Base-by-base conservation (phyloP, 2,888 invertebrate genomes). In the Ormyrus pomaceus region DNA sequence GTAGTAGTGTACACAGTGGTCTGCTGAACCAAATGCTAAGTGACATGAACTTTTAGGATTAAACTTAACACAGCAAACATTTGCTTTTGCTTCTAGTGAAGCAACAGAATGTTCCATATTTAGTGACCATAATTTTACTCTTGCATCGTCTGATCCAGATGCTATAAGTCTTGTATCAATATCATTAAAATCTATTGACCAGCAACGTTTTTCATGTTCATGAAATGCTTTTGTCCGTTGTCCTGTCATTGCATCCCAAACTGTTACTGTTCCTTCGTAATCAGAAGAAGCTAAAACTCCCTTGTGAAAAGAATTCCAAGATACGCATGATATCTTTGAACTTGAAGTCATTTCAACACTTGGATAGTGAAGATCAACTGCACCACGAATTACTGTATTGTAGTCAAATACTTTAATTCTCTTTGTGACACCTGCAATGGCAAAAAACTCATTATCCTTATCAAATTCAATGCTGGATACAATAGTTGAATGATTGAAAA, bases 1-100 rank as follows among this genome's bases (percentile, higher is more conserved):
- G 91, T 98, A 98, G 89, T 98, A 98, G 91, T 98, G 97, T 73
- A 98, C 97, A 92, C 97, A 97, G 91, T 98, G 98, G 92, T 98
- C 98, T 46, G 98, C 98, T n/a, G 97, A 97, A 11, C 98, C 98
- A 91, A 98, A 98, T 1, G 98, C 97, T 80, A 98, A 92, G 89
- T 98, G 96, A 89, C 95, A 96, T 0, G 96, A 95, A 83, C 95
- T 96, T 82, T 93, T 92, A 0, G 96, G 96, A 90, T 96, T 96
- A 90, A 97, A 97, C 89, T 98, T 95, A 13, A 98, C 98, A 91
- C 98, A 98, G 91, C 98, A 98, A 71, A 98, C 97, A 91, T 98
- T 98, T 81, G 97, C 98, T 91, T 96, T 96, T 0, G 97, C 97
- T 91, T 98, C 97, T 13, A 98, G 91, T 6, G 96, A 97, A 9